Conservation (phyloP, 1,140 invertebrate species). For the Tachypleus tridentatus region DNA sequence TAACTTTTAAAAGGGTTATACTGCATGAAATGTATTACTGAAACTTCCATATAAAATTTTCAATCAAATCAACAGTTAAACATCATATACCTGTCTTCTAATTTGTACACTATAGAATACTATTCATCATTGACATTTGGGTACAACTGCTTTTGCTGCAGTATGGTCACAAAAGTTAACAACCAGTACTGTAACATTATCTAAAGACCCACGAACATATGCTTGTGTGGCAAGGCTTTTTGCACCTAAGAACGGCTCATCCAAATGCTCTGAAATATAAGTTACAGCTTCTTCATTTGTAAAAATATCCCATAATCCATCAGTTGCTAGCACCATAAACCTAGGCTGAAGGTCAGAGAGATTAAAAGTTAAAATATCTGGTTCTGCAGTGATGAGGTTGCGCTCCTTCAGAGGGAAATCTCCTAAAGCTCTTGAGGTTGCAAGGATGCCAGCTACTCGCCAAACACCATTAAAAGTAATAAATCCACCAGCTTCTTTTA, state of each 20-base stretch:
- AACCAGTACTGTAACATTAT: constrained; percentile 90
- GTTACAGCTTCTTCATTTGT: constrained; percentile 84
- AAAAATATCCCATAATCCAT: constrained; percentile 94
- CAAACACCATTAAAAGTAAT: constrained; percentile 92
- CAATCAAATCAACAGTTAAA: no score
- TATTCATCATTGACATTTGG: no score
- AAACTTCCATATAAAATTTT: no score
- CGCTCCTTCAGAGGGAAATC: constrained; percentile 92
- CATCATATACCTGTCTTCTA: no score
- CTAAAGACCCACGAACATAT: constrained; percentile 79
- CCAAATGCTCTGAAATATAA: constrained; percentile 51
- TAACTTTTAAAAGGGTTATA: no score
- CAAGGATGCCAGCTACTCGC: constrained; percentile 89
- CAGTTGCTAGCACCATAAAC: constrained; percentile 84
- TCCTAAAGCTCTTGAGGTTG: constrained; percentile 84
- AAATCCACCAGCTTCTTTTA: constrained; percentile 82
- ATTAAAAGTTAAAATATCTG: constrained; percentile 90
- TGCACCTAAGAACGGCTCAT: constrained; percentile 74
- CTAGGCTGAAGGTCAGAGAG: constrained; percentile 51
- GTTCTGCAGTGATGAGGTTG: constrained; percentile 84
- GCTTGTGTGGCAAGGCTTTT: constrained; percentile 80
- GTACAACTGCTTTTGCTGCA: no score
- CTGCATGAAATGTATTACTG: no score
- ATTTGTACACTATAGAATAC: no score
- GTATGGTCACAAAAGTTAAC: no score